A percentile compares a stretch with the other conserved stretches of the same genome.
phyloP scores from a whole-genome alignment of 2,888 invertebrate species.

The Bruchidius siliquastri region DNA sequence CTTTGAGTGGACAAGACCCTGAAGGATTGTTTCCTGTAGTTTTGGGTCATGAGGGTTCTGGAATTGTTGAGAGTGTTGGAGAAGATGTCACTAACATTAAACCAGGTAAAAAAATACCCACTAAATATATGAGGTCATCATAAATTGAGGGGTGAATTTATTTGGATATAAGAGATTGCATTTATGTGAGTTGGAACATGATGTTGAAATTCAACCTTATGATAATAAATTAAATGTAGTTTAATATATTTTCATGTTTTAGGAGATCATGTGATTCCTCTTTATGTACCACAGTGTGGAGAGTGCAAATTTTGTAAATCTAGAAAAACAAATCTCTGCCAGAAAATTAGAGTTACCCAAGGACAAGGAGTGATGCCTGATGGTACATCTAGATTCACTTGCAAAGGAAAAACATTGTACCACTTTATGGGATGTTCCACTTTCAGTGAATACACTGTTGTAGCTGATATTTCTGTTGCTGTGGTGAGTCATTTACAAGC shows the following conservation, averaged over 20 bases:
- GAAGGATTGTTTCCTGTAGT: constrained; percentile 90
- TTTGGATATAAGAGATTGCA: no score
- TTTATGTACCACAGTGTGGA: constrained; percentile 94
- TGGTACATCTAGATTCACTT: constrained; percentile 80
- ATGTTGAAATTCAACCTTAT: no score
- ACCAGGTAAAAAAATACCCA: constrained; percentile 55
- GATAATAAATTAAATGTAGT: no score
- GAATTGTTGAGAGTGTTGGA: constrained; percentile 95
- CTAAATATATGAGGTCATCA: neutral
- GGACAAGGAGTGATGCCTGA: constrained; percentile 91
- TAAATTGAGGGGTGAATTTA: no score
- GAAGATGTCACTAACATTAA: constrained; percentile 83
- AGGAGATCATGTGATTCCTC: constrained; percentile 95
- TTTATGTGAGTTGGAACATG: no score
- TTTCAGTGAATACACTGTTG: constrained; percentile 91
- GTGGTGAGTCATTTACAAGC: constrained; percentile 59
- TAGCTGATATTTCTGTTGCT: constrained; percentile 89
- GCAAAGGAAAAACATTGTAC: constrained; percentile 71
- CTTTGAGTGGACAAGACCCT: constrained; percentile 80
- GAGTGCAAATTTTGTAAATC: constrained; percentile 95
- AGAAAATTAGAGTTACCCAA: constrained; percentile 82
- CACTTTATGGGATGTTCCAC: constrained; percentile 98
- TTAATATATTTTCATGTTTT: constrained; percentile 5
- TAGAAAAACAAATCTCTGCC: constrained; percentile 94
- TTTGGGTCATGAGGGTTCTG: constrained; percentile 94